Percentiles rank a stretch among this genome's conserved stretches.
Conservation (phyloP, 2,888 invertebrate genomes). For the Torymus aiolomorphi region DNA sequence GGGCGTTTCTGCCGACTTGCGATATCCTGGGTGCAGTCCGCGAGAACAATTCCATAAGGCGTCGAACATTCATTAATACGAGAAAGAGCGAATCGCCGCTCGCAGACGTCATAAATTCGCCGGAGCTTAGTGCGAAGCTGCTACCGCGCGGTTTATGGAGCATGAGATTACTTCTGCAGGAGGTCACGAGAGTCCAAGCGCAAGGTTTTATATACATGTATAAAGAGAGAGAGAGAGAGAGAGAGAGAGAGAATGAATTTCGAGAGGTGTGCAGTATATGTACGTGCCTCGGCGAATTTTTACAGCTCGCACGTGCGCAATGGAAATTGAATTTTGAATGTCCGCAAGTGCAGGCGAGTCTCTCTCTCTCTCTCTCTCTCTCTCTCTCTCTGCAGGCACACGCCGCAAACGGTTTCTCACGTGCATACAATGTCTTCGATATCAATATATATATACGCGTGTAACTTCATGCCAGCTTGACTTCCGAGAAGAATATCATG, state of each 20-base stretch:
- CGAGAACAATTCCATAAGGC: background rate
- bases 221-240: too few species aligned
- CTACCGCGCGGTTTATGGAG: conserved; percentile 65
- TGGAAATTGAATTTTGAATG: conserved; percentile 38
- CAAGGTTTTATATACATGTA: conserved; percentile 25
- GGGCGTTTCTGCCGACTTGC: too few species aligned
- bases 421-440: background rate
- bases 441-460: background rate
- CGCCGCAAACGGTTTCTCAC: conserved; percentile 32
- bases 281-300: conserved; percentile 13
- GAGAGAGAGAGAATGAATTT: conserved; percentile 35
- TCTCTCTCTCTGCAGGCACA: background rate
- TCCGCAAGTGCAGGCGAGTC: background rate
- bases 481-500: conserved; percentile 19
- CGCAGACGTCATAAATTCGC: conserved; percentile 63
- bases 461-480: background rate
- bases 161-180: conserved; percentile 67
- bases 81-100: conserved; percentile 56
- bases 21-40: background rate
- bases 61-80: conserved; percentile 7
- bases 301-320: conserved; percentile 22
- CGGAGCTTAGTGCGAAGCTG: conserved; percentile 58
- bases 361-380: too few species aligned
- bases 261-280: background rate
- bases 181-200: conserved; percentile 53